Percentiles rank a stretch among this genome's conserved stretches.
phyloP scores from a whole-genome alignment of 2,888 invertebrate genomes.

The Megaustenia siamemsis region DNA sequence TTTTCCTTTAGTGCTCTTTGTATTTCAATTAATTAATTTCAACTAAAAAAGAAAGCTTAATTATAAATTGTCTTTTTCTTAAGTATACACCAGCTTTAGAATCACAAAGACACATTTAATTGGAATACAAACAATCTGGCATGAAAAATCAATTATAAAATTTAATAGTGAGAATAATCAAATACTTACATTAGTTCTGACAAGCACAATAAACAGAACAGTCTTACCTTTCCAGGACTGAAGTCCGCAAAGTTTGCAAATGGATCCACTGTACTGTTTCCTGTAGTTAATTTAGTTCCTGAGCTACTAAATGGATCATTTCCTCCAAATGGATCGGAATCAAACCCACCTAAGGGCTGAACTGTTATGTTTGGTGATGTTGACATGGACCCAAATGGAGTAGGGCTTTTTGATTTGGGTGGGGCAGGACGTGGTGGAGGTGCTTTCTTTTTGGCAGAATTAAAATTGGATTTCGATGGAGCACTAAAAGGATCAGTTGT shows the following conservation, averaged over 20 bases:
- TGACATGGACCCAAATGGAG: conserved; percentile 60
- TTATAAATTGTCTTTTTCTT: no score
- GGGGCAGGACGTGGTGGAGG: conserved; percentile 90
- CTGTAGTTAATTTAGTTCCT: conserved; percentile 59
- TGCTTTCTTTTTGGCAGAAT: conserved; percentile 89
- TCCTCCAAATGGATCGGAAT: conserved; percentile 74
- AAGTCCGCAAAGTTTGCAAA: conserved; percentile 89
- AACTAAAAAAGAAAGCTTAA: no score
- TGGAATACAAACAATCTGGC: no score
- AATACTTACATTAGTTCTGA: no score
- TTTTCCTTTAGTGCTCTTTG: no score
- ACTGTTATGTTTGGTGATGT: conserved; percentile 66
- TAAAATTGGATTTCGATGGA: conserved; percentile 82
- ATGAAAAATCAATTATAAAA: no score
- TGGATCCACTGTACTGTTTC: conserved; percentile 79
- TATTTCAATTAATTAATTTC: no score
- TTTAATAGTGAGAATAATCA: no score
- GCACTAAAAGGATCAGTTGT: conserved; percentile 89
- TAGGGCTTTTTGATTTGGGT: conserved; percentile 73
- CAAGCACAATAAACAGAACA: no score
- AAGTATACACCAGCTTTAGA: no score
- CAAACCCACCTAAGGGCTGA: conserved; percentile 70
- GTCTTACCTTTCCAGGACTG: conserved; percentile 75
- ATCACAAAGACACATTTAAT: no score
- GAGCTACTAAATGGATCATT: conserved; percentile 79